Evolutionary conservation across 2,797 vertebrate species (phyloP), one percentile per base, ranked within the genome.

Genomic region (Geotrypetes seraphini): DNA sequence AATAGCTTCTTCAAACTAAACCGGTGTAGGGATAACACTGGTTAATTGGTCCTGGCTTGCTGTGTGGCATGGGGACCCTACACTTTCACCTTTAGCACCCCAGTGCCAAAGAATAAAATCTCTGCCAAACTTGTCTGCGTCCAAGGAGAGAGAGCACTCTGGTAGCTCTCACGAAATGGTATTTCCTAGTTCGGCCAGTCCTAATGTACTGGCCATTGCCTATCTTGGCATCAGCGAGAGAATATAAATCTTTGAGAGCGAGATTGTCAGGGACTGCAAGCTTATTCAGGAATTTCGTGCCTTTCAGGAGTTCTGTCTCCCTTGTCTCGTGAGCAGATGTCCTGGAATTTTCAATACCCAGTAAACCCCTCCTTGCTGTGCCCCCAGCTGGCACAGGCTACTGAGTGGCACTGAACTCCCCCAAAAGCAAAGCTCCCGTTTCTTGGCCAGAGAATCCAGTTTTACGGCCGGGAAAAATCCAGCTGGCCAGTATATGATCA

Each of bases 311-410:
- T 43, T 12, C 47, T 27, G 22, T 47, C 58, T 31, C 60, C 47
- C 39, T 58, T 54, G 63, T 69, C 53, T 69, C 65, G 58, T 68
- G 84, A 88, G 85, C 88, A 90, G 86, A 90, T 89, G 85, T 88
- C 85, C 76, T 73, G 83, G 86, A 89, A 90, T 90, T 86, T 86
- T 84, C 85, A 82, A 84, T 85, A 79, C 79, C 78, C 71, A 68
- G 68, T 73, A 75, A 67, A 64, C 75, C 79, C 71, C 69, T 57
- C 74, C 70, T 68, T 42, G 33, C 65, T 47, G 43, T 57, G 5
- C 38, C 45, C 47, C 57, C 61, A 68, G 72, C 80, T 85, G 81
- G 79, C 57, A 68, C 73, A 62, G 76, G 78, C 75, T 71, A 81
- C 71, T 74, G 78, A 78, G 66, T 79, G 79, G 81, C 62, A 75